Evolutionary conservation across 37 sponge, comb jelly and placozoan genomes (phyloP).

Genomic region (Ianthella basta): DNA sequence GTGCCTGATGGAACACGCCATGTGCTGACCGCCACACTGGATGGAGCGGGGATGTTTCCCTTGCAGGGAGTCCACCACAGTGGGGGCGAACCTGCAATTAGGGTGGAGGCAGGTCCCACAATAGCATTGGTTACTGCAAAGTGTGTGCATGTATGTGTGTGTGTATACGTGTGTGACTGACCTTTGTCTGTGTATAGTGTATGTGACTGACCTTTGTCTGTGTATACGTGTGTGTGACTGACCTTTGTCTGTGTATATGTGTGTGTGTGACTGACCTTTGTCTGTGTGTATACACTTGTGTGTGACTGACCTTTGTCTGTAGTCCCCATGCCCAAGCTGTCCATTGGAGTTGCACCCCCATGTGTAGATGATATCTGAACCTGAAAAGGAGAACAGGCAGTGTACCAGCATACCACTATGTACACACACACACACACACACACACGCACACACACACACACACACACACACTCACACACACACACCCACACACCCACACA

Average conservation of each 20-base stretch:
- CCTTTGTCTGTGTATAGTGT: too few relatives aligned
- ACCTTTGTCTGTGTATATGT: neutral
- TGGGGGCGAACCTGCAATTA: conserved; percentile 34
- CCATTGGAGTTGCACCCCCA: conserved; percentile 77
- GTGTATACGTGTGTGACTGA: too few relatives aligned
- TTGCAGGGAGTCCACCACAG: conserved; percentile 62
- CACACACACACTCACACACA: conserved; percentile 22
- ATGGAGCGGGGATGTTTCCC: conserved; percentile 69
- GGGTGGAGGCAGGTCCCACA: neutral
- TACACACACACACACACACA: neutral
- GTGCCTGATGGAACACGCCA: conserved; percentile 71
- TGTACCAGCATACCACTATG: too few relatives aligned
- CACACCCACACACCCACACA: too few relatives aligned
- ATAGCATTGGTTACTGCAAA: too few relatives aligned
- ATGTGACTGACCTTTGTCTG: neutral
- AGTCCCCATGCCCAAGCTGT: conserved; percentile 81
- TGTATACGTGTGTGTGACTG: neutral
- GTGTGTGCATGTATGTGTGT: too few relatives aligned
- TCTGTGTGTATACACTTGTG: too few relatives aligned
- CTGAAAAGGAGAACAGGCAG: conserved; percentile 14
- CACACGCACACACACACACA: neutral
- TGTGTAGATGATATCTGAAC: conserved; percentile 64
- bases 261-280: too few relatives aligned
- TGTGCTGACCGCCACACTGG: conserved; percentile 76
- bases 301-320: conserved; percentile 59